Percentiles rank a stretch among this genome's conserved stretches.
These are phyloP conservation scores for Coelopa frigida DNA, from an alignment of 1,140 invertebrate species.

Conservation along the genomic window DNA sequence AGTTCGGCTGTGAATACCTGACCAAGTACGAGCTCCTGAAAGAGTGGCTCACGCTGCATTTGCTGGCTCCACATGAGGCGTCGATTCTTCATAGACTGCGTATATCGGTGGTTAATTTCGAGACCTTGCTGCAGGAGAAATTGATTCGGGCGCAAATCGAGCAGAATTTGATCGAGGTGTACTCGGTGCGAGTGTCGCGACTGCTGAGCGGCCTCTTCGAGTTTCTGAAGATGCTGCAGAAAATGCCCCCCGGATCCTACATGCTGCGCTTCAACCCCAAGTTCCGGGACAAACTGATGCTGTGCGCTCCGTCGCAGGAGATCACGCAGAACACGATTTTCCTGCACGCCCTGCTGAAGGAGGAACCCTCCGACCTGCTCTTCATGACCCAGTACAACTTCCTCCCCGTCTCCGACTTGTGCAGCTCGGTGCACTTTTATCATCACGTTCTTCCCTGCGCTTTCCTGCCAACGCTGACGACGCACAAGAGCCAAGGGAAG, in stretches of 20 bases:
- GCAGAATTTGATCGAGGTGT: slow-evolving; percentile 21
- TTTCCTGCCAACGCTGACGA: slow-evolving; percentile 16
- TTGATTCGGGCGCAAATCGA: slow-evolving; percentile 19
- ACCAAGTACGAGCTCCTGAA: slow-evolving; percentile 33
- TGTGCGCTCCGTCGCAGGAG: slow-evolving; percentile 20
- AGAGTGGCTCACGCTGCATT: slow-evolving; percentile 29
- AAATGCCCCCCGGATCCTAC: slow-evolving; percentile 21
- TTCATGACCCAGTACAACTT: slow-evolving; percentile 24
- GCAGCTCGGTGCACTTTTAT: slow-evolving; percentile 23
- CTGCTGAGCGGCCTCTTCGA: slow-evolving; percentile 23
- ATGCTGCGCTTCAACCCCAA: slow-evolving; percentile 27
- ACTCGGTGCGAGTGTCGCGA: slow-evolving; percentile 21
- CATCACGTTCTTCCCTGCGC: slow-evolving; percentile 23
- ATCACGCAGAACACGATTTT: slow-evolving; percentile 17
- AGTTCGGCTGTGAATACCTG: slow-evolving; percentile 36
- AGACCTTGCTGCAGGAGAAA: slow-evolving; percentile 21
- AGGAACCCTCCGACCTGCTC: slow-evolving; percentile 14
- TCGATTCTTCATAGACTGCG: slow-evolving; percentile 10
- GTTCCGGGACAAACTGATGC: slow-evolving; percentile 26
- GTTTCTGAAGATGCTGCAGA: slow-evolving; percentile 25
- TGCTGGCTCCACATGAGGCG: slow-evolving; percentile 14
- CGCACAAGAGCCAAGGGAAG: not conserved
- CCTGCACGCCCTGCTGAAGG: slow-evolving; percentile 18
- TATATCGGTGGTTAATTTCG: slow-evolving; percentile 20
- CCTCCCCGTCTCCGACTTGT: slow-evolving; percentile 24